Percentiles rank a stretch among this genome's conserved stretches.
These are phyloP conservation scores for Polymixis lichenea DNA, from an alignment of 2,888 invertebrate genomes.

Conservation along the genomic window DNA sequence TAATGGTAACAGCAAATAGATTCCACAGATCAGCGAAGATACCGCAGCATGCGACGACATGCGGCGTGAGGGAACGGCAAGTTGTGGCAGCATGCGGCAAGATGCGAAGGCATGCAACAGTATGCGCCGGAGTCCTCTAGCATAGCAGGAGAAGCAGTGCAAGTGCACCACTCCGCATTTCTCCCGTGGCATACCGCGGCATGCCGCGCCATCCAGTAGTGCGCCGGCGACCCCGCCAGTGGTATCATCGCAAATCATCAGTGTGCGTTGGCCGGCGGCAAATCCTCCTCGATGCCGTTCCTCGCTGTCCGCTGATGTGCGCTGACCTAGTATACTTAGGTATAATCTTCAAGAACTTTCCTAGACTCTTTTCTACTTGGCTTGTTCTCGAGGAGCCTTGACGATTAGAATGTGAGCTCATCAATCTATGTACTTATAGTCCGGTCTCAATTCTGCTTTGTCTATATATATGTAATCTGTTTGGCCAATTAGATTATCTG, in stretches of 20 bases:
- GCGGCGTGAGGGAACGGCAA: no score
- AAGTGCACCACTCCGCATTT: not conserved
- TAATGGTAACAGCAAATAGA: not conserved
- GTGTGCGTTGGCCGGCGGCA: not conserved
- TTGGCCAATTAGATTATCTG: conserved; percentile 19
- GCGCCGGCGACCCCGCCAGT: not conserved
- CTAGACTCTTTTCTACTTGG: conserved; percentile 22
- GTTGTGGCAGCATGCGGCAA: not conserved
- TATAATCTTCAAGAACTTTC: conserved; percentile 11
- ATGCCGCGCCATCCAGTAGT: not conserved
- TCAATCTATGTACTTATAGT: conserved; percentile 11
- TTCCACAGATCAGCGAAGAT: not conserved
- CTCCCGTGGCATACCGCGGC: not conserved
- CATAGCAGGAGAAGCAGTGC: not conserved
- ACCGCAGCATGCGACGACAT: no score
- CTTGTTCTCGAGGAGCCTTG: conserved; percentile 12
- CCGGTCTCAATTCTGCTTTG: not conserved
- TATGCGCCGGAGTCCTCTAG: not conserved
- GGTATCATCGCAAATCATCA: not conserved
- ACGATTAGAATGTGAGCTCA: conserved; percentile 14
- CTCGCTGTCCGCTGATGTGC: not conserved
- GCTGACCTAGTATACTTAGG: not conserved
- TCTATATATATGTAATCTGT: conserved; percentile 7
- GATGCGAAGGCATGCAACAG: not conserved
- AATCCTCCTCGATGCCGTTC: not conserved